Conservation (phyloP, 2,113 vertebrate genomes). For the Diadophis punctatus region DNA sequence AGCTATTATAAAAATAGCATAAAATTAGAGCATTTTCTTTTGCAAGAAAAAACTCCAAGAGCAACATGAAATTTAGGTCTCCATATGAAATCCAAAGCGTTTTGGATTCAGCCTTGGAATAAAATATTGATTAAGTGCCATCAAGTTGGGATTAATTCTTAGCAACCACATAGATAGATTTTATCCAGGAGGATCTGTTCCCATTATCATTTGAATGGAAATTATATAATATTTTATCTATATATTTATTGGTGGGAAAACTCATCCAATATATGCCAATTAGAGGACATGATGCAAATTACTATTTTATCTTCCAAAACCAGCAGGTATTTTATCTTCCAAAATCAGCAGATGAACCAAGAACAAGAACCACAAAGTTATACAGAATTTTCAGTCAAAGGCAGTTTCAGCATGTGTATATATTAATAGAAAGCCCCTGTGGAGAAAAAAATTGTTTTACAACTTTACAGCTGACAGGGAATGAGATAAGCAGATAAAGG, state of each 20-base stretch:
- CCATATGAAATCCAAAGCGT: not conserved
- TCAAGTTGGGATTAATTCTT: not conserved
- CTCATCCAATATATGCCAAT: not conserved
- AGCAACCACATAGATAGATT: not conserved
- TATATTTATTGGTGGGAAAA: not conserved
- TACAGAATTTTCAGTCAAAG: not conserved
- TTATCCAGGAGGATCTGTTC: not conserved
- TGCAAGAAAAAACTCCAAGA: not conserved
- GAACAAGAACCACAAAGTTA: not conserved
- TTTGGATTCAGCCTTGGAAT: not conserved
- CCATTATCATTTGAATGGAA: not conserved
- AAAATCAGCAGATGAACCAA: not conserved
- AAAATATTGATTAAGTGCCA: not conserved
- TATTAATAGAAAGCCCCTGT: not conserved
- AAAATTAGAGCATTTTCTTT: not conserved
- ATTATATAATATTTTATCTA: not conserved
- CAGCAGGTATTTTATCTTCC: not conserved
- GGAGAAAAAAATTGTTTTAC: not conserved
- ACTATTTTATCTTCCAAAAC: not conserved
- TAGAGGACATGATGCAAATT: not conserved
- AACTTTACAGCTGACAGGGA: not conserved
- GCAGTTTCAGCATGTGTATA: not conserved
- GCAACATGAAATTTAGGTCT: not conserved
- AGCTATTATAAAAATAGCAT: not conserved
- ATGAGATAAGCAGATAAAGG: not conserved